Base-by-base conservation (phyloP, 2,797 vertebrate genomes). In the Hippocampus kuda region DNA sequence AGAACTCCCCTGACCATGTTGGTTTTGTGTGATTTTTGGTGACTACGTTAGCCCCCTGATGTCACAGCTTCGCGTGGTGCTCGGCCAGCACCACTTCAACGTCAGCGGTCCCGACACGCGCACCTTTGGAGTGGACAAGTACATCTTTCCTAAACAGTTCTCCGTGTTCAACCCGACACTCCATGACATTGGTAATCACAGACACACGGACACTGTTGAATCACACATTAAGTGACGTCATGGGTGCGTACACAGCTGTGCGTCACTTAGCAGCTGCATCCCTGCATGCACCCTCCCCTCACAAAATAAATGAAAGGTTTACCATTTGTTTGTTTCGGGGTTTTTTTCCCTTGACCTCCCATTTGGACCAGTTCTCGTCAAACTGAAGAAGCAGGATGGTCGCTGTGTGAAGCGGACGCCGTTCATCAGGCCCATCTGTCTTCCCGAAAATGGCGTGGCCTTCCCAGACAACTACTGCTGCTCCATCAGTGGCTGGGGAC, bases 81-180 rank as follows among this genome's bases (percentile, higher is more conserved):
- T 99, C 41, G 96, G 97, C 24, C 96, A 97, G 80, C 94, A 98
- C 66, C 70, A 72, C 27, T 96, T 94, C 84, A 98, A 99, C 71
- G 82, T 73, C 72, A 94, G 93, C 0, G 88, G 89, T 1, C 88
- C 88, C 1, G 90, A 94, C 82, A 94, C 92, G 0, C 91, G 85
- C 84, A 91, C 87, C 0, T 96, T 95, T n/a, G 87, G 80, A 51
- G 90, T 99, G 66, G 93, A 95, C 76, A 81, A 92, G 38, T 97
- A 95, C 69, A 59, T 94, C 79, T 90, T 93, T n/a, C 85, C 92
- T 62, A 88, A 91, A 4, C 22, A 86, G 18, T 98, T 95, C 81
- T 94, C 92, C 0, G 91, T 92, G 59, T 97, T 91, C 85, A 91
- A 89, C 70, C 95, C 93, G 48, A 94, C 86, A 0, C 86, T 94